Percentiles rank a stretch among this genome's conserved stretches.
phyloP scores from a whole-genome alignment of 1,140 invertebrate species.

The Battus philenor region DNA sequence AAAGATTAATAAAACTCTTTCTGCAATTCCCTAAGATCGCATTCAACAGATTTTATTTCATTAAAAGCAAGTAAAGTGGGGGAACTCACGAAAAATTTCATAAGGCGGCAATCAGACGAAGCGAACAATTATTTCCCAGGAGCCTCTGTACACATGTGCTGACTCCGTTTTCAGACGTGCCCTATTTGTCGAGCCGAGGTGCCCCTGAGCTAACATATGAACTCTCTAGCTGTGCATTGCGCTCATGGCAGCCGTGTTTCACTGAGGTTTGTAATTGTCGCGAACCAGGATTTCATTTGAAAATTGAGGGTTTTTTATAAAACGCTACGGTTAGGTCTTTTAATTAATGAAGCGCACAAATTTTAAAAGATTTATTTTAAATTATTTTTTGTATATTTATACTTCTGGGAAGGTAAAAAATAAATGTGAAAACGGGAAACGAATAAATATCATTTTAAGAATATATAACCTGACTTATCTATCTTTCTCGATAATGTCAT shows the following conservation, averaged over 20 bases:
- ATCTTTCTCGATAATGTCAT: background rate
- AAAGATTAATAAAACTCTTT: constrained; percentile 12
- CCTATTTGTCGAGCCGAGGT: constrained; percentile 55
- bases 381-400: too few species aligned
- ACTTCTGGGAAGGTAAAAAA: too few species aligned
- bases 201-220: constrained; percentile 22
- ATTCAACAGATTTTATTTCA: constrained; percentile 14
- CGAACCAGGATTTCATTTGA: constrained; percentile 3
- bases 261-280: constrained; percentile 10
- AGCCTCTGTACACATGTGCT: constrained; percentile 53
- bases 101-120: constrained; percentile 50
- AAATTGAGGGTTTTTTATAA: constrained; percentile 1
- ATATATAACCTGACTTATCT: background rate
- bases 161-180: constrained; percentile 44
- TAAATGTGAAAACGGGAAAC: too few species aligned
- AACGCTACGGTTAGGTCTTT: too few species aligned
- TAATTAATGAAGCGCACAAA: too few species aligned
- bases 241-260: background rate
- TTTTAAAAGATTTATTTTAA: too few species aligned
- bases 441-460: background rate
- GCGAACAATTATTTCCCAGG: constrained; percentile 61
- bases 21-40: constrained; percentile 2
- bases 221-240: constrained; percentile 10
- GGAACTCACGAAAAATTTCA: constrained; percentile 45
- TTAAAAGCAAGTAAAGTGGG: constrained; percentile 21